Percentiles rank a stretch among this genome's conserved stretches.
Conservation (phyloP, 2,888 invertebrate genomes). For the Cecidostiba fungosa region DNA sequence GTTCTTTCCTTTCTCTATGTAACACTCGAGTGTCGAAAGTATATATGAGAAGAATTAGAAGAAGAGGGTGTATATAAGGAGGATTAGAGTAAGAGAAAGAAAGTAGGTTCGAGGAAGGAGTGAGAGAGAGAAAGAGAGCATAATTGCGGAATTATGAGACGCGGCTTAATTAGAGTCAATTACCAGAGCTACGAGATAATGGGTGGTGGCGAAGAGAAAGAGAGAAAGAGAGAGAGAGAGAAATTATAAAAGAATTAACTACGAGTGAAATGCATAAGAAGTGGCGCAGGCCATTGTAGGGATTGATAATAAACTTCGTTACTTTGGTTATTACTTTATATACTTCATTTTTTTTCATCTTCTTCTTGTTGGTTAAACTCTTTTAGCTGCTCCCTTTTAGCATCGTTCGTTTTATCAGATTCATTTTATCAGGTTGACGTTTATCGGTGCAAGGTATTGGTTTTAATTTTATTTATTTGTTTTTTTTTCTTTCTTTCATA, state of each 20-base stretch:
- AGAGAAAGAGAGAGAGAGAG: slow-evolving; percentile 20
- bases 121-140: slow-evolving; percentile 1
- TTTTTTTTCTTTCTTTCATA: slow-evolving; percentile 33
- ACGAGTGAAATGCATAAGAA: slow-evolving; percentile 40
- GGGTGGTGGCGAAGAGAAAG: slow-evolving; percentile 6
- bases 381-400: slow-evolving; percentile 40
- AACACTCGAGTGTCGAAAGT: slow-evolving; percentile 3
- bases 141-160: slow-evolving; percentile 28
- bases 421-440: slow-evolving; percentile 47
- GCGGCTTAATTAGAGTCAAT: slow-evolving; percentile 37
- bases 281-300: slow-evolving; percentile 23
- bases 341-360: background rate
- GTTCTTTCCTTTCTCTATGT: background rate
- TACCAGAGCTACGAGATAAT: slow-evolving; percentile 27
- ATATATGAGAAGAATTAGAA: slow-evolving; percentile 1
- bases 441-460: slow-evolving; percentile 25
- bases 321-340: background rate
- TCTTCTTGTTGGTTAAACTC: background rate
- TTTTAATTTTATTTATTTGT: slow-evolving; percentile 32
- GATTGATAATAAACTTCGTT: slow-evolving; percentile 40
- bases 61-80: background rate
- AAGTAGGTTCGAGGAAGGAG: background rate
- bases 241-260: slow-evolving; percentile 38
- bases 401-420: slow-evolving; percentile 41
- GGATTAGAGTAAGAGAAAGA: slow-evolving; percentile 18